Conservation (phyloP, 2,888 invertebrate genomes). For the Gymnoscelis rufifasciata region DNA sequence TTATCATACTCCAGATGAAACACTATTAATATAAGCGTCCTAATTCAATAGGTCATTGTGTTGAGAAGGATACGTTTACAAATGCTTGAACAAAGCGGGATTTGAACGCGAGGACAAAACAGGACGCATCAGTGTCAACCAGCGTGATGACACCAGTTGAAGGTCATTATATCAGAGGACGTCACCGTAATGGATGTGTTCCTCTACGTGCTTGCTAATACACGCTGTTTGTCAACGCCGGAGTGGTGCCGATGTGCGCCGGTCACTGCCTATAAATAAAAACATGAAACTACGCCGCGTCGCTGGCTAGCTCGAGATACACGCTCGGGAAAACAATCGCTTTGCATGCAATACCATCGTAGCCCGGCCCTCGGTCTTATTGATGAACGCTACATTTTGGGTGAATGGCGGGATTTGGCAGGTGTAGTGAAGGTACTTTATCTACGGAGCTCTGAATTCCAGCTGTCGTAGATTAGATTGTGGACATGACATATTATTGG, state of each 20-base stretch:
- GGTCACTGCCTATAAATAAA: constrained; percentile 62
- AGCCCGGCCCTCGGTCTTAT: constrained; percentile 32
- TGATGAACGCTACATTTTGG: constrained; percentile 34
- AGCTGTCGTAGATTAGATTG: no score
- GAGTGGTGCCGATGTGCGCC: constrained; percentile 47
- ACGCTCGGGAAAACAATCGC: constrained; percentile 42
- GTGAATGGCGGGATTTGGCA: constrained; percentile 42
- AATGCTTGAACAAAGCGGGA: not conserved
- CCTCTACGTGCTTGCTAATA: constrained; percentile 44
- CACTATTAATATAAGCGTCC: not conserved
- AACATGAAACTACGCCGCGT: constrained; percentile 45
- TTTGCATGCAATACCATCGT: constrained; percentile 37
- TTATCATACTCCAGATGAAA: no score
- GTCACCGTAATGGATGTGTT: constrained; percentile 48
- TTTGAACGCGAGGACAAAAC: constrained; percentile 9
- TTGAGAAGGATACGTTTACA: not conserved
- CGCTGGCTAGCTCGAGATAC: constrained; percentile 36
- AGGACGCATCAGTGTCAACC: constrained; percentile 33
- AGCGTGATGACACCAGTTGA: constrained; percentile 39
- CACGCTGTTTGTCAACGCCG: constrained; percentile 68
- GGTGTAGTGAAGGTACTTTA: no score
- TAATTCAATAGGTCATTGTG: not conserved
- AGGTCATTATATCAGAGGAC: constrained; percentile 46
- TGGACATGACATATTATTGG: no score
- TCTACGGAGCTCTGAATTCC: no score